Evolutionary conservation across 2,888 invertebrate genomes (phyloP).

Genomic region (Conistra vaccinii): DNA sequence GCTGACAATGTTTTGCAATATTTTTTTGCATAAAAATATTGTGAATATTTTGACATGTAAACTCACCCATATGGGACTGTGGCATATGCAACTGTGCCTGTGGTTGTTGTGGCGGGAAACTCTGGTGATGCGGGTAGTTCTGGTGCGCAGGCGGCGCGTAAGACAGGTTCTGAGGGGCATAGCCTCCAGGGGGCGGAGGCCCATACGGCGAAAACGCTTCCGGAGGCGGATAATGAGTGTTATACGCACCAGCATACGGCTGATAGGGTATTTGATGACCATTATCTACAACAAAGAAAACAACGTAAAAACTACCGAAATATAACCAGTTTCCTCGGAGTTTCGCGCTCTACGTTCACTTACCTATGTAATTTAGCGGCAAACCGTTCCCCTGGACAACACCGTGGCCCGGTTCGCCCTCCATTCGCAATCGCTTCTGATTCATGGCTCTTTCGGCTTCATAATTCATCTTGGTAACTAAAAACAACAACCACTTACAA

Average conservation of each 20-base stretch:
- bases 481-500: slow-evolving; percentile 81
- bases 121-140: slow-evolving; percentile 88
- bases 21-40: slow-evolving; percentile 34
- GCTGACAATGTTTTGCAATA: slow-evolving; percentile 52
- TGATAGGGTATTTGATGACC: slow-evolving; percentile 90
- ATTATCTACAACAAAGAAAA: slow-evolving; percentile 84
- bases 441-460: slow-evolving; percentile 90
- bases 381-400: slow-evolving; percentile 89
- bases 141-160: slow-evolving; percentile 89
- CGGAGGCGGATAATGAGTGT: slow-evolving; percentile 89
- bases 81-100: slow-evolving; percentile 87
- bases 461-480: slow-evolving; percentile 90
- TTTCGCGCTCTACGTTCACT: slow-evolving; percentile 64
- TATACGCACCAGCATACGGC: slow-evolving; percentile 88
- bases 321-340: slow-evolving; percentile 66
- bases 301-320: slow-evolving; percentile 38
- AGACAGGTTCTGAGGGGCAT: slow-evolving; percentile 87
- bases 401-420: slow-evolving; percentile 89
- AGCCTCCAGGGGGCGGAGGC: slow-evolving; percentile 87
- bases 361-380: slow-evolving; percentile 89
- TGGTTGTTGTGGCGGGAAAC: slow-evolving; percentile 87
- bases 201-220: slow-evolving; percentile 89
- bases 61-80: slow-evolving; percentile 87
- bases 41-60: slow-evolving; percentile 51
- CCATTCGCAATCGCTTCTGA: slow-evolving; percentile 90